These are phyloP conservation scores for Formicarius rufipectus DNA, from an alignment of 2,113 vertebrate genomes.

Conservation along the genomic window DNA sequence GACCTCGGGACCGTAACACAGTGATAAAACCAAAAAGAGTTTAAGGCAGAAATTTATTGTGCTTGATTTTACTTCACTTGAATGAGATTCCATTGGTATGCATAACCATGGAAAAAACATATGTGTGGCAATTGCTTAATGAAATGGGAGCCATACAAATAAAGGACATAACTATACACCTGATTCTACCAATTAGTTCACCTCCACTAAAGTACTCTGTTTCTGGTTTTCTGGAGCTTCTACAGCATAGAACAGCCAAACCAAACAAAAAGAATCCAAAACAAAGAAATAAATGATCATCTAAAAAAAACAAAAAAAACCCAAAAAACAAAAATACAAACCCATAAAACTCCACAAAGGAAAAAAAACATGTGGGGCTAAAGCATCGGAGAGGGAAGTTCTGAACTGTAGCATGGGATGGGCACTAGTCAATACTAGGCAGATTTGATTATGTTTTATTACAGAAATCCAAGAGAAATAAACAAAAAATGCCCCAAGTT, in stretches of 20 bases:
- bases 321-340: not conserved
- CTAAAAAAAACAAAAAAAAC: not conserved
- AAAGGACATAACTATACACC: not conserved
- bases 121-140: not conserved
- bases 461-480: not conserved
- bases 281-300: not conserved
- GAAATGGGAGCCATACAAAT: not conserved
- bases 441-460: not conserved
- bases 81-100: not conserved
- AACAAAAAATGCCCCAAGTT: not conserved
- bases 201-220: not conserved
- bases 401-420: not conserved
- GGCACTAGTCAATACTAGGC: not conserved
- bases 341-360: not conserved
- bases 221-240: not conserved
- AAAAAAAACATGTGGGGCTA: not conserved
- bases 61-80: not conserved
- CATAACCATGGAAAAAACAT: not conserved
- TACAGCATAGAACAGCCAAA: not conserved
- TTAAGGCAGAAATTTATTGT: not conserved
- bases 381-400: not conserved
- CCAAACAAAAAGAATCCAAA: not conserved
- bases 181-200: not conserved
- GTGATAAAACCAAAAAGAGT: not conserved
- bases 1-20: not conserved